These are phyloP conservation scores for Lophius americanus DNA, from an alignment of 2,797 vertebrate genomes.

Conservation along the genomic window DNA sequence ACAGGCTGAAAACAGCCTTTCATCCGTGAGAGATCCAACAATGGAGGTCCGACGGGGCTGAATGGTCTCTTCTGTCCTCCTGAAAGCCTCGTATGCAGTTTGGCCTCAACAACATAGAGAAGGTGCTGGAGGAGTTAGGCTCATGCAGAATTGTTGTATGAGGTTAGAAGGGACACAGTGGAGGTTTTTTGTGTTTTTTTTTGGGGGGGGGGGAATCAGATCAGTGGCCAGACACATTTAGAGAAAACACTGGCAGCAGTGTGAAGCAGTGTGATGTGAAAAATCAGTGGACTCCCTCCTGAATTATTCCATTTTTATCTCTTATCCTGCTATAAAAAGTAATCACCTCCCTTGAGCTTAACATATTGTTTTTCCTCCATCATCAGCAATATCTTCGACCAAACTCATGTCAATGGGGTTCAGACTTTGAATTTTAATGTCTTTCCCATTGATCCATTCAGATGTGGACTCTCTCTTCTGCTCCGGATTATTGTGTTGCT, in stretches of 20 bases:
- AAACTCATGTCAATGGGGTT: too few relatives aligned
- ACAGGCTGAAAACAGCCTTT: slow-evolving; percentile 42
- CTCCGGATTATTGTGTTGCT: too few relatives aligned
- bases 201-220: slow-evolving; percentile 10
- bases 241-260: slow-evolving; percentile 52
- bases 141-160: slow-evolving; percentile 41
- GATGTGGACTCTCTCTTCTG: too few relatives aligned
- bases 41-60: slow-evolving; percentile 47
- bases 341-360: too few relatives aligned
- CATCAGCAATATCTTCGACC: too few relatives aligned
- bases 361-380: too few relatives aligned
- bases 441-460: too few relatives aligned
- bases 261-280: background rate
- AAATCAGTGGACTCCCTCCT: too few relatives aligned
- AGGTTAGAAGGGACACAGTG: slow-evolving; percentile 1
- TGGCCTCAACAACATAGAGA: slow-evolving; percentile 56
- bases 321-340: too few relatives aligned
- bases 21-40: slow-evolving; percentile 45
- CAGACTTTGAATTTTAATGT: too few relatives aligned
- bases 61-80: slow-evolving; percentile 57
- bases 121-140: slow-evolving; percentile 59
- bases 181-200: slow-evolving; percentile 18
- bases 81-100: slow-evolving; percentile 42
- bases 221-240: slow-evolving; percentile 16
- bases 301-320: too few relatives aligned